These are phyloP conservation scores for Papilio dardanus DNA, from an alignment of 1,140 invertebrate genomes.

Conservation along the genomic window DNA sequence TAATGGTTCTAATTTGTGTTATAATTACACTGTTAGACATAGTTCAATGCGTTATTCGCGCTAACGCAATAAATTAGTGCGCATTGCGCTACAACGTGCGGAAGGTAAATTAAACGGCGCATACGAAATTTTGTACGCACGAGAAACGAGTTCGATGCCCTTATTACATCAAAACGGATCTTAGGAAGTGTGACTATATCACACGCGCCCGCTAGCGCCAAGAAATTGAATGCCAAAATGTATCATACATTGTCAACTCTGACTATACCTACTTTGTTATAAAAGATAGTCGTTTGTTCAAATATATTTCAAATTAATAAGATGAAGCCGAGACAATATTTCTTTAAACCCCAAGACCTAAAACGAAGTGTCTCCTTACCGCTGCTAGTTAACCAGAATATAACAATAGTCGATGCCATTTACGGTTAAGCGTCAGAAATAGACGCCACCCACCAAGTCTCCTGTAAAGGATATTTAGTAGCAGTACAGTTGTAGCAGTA, in stretches of 20 bases:
- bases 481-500: not conserved
- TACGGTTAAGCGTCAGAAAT: slow-evolving; percentile 1
- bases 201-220: not conserved
- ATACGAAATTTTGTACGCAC: slow-evolving; percentile 35
- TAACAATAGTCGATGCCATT: not conserved
- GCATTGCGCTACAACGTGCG: slow-evolving; percentile 13
- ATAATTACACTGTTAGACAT: slow-evolving; percentile 35
- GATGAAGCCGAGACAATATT: not conserved
- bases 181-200: slow-evolving; percentile 31
- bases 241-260: slow-evolving; percentile 18
- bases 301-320: not conserved
- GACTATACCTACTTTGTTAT: slow-evolving; percentile 4
- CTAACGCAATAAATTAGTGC: slow-evolving; percentile 34
- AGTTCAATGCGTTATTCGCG: slow-evolving; percentile 29
- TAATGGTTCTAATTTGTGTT: slow-evolving; percentile 48
- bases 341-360: not conserved
- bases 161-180: slow-evolving; percentile 36
- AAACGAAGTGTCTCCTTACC: not conserved
- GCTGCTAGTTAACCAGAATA: not conserved
- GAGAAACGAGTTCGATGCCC: slow-evolving; percentile 31
- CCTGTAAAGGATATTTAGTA: not conserved
- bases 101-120: slow-evolving; percentile 30
- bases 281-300: not conserved
- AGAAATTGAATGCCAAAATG: slow-evolving; percentile 19
- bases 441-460: slow-evolving; percentile 8